Evolutionary conservation across 1,140 invertebrate genomes (phyloP).

Genomic region (Aphelenchoides avenae): DNA sequence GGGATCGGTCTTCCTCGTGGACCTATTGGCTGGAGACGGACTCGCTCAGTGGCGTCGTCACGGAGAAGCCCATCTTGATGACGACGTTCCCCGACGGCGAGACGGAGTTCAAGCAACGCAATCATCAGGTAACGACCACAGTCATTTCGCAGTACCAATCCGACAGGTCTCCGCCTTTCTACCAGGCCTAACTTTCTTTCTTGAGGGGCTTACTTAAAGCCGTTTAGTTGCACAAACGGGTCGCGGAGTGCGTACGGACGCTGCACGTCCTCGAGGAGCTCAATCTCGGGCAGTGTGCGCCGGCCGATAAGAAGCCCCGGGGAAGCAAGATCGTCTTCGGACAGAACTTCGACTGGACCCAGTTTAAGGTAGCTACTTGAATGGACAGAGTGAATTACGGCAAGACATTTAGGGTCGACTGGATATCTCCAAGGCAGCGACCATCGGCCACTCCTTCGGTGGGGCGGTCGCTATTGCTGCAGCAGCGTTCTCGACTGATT

Average conservation of each 20-base stretch:
- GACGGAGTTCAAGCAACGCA: conserved; percentile 60
- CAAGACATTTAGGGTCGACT: conserved; percentile 61
- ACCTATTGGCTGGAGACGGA: conserved; percentile 46
- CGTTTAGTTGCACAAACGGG: conserved; percentile 61
- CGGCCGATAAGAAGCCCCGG: conserved; percentile 26
- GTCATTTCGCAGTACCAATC: not conserved
- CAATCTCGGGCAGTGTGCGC: conserved; percentile 63
- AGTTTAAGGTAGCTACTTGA: conserved; percentile 59
- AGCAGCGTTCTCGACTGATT: conserved; percentile 60
- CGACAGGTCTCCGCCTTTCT: too few relatives aligned
- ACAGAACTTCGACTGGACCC: conserved; percentile 60
- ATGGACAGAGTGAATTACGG: not conserved
- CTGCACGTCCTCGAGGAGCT: conserved; percentile 65
- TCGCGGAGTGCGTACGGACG: conserved; percentile 64
- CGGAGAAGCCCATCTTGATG: conserved; percentile 37
- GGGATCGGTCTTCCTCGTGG: conserved; percentile 50
- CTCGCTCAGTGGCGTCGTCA: conserved; percentile 32
- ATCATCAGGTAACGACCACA: conserved; percentile 59
- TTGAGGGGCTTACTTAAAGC: not conserved
- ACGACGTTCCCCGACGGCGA: conserved; percentile 38
- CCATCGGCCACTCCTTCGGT: conserved; percentile 71
- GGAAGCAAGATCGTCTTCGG: conserved; percentile 63
- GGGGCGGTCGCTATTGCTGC: conserved; percentile 66
- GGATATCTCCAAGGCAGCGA: conserved; percentile 63
- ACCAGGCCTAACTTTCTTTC: not conserved